Percentiles rank a stretch among this genome's conserved stretches.
Evolutionary conservation across 2,888 invertebrate species (phyloP).

Genomic region (Andrena bicolor): DNA sequence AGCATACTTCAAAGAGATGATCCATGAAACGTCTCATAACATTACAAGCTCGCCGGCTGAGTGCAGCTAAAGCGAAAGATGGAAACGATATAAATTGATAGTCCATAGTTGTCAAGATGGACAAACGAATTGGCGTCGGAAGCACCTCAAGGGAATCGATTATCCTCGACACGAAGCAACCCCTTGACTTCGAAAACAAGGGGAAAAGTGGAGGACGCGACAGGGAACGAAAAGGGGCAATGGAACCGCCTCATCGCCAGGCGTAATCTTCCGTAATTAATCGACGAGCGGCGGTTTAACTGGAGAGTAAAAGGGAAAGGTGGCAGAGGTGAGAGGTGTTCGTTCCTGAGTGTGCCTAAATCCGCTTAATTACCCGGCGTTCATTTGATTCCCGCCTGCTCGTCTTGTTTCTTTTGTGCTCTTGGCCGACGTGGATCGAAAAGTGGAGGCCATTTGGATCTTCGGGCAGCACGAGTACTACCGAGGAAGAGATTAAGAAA

Average conservation of each 20-base stretch:
- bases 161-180: conserved; percentile 10
- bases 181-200: conserved; percentile 2
- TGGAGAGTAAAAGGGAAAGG: conserved; percentile 56
- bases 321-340: conserved; percentile 46
- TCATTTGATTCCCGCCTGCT: conserved; percentile 67
- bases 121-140: conserved; percentile 21
- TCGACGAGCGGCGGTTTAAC: conserved; percentile 67
- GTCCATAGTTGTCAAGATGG: neutral
- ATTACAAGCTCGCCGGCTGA: neutral
- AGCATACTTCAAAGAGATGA: neutral
- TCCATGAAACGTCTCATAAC: neutral
- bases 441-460: conserved; percentile 50
- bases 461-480: conserved; percentile 10
- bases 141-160: conserved; percentile 48
- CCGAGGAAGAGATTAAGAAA: conserved; percentile 41
- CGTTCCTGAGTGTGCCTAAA: conserved; percentile 68
- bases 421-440: conserved; percentile 30
- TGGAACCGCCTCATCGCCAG: conserved; percentile 39
- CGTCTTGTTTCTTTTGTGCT: conserved; percentile 63
- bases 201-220: conserved; percentile 6
- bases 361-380: conserved; percentile 72
- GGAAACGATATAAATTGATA: neutral
- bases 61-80: neutral
- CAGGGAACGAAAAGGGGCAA: conserved; percentile 20
- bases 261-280: conserved; percentile 71